These are phyloP conservation scores for Hylomyscus alleni DNA, from an alignment of 2,797 vertebrate genomes.

Conservation along the genomic window DNA sequence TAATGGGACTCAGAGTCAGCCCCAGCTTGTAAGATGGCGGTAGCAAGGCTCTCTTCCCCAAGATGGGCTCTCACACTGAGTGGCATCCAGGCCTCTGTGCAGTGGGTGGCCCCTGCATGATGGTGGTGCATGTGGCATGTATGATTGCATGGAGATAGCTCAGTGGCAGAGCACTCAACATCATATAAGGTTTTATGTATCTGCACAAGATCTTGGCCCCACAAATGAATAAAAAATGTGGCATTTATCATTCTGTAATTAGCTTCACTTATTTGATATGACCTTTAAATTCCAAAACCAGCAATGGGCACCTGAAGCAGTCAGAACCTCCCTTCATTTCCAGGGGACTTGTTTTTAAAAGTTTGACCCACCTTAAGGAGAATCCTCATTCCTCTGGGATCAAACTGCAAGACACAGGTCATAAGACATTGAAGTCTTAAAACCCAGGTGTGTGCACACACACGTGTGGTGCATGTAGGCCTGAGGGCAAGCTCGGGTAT, in stretches of 20 bases:
- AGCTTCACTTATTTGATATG: neutral
- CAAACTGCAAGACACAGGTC: neutral
- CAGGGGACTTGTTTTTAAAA: fast-evolving
- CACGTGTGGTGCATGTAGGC: neutral
- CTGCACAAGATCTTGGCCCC: neutral
- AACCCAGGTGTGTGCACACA: neutral
- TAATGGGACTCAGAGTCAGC: no score
- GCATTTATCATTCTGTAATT: neutral
- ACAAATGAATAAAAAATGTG: neutral
- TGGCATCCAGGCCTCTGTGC: neutral
- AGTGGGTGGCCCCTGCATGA: neutral
- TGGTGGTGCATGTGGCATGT: neutral
- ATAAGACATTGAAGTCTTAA: neutral
- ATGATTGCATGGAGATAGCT: constrained; percentile 71
- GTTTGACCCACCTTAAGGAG: neutral
- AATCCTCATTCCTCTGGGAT: neutral
- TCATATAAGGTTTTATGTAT: constrained; percentile 61
- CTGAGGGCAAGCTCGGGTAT: neutral
- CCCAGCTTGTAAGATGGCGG: neutral
- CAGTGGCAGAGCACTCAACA: constrained; percentile 88
- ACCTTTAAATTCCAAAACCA: neutral
- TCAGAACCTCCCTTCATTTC: neutral
- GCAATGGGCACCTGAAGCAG: neutral
- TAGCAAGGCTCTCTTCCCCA: no score
- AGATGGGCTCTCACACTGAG: neutral